Evolutionary conservation across 2,113 vertebrate genomes (phyloP), one percentile per base, ranked within the genome.

Genomic region (Taurulus bubalis): DNA sequence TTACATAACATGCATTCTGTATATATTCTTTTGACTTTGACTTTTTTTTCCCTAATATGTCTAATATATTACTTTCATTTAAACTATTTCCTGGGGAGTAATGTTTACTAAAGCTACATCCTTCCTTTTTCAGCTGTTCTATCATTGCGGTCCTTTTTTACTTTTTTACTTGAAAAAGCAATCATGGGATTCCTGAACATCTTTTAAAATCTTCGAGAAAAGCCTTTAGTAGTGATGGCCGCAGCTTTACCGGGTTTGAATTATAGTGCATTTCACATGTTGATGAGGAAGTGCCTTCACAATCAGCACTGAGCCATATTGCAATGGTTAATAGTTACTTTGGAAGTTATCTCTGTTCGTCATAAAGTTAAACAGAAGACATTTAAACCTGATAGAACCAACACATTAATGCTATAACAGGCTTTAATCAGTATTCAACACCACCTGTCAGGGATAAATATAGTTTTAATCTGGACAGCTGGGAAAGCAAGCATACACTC

Each of bases 401-500:
- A 40, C 42, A 47, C 28, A 14, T 24, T 34, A 24, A 30, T 30
- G 55, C 56, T 85, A 38, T 3, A n/a, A 64, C 15, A 53, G 40
- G 14, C 32, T 55, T 71, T 30, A n/a, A 72, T 82, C 32, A 70
- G 73, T 75, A 78, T 85, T 72, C 56, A 65, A 55, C 6, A 85
- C 62, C 79, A 85, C 63, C 49, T 76, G 82, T 60, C 71, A 51
- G 36, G 67, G 56, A 73, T 73, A 71, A 82, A 80, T 80, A 75
- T 66, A 69, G 51, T 51, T 85, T 77, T 55, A 10, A 75, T 85
- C 42, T 58, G 56, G 59, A 67, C 76, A 80, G 74, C 79, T 75
- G 69, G 62, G 82, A 76, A 63, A 73, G 38, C 45, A 49, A 42
- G n/a, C 14, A 8, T 42, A 55, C 34, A 24, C 34, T 26, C 63